Percentiles rank a stretch among this genome's conserved stretches.
Evolutionary conservation across 2,888 invertebrate genomes (phyloP).

Genomic region (Drosophila pseudotakahashii): DNA sequence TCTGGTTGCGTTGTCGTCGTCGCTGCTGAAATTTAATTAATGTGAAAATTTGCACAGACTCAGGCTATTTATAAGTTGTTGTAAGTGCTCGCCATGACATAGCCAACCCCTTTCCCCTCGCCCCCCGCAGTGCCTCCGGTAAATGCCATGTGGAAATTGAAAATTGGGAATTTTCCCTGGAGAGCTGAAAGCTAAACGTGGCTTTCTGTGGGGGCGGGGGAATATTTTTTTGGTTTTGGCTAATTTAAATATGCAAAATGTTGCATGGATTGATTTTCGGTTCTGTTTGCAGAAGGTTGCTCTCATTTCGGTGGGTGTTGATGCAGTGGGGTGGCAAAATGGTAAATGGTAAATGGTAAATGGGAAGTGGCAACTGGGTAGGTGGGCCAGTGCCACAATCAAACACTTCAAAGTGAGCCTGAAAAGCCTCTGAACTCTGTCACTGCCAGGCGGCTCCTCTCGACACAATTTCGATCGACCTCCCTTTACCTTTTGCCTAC

Average conservation of each 20-base stretch:
- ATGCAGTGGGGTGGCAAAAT: slow-evolving; percentile 2
- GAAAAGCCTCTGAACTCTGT: slow-evolving; percentile 44
- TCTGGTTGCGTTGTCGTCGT: slow-evolving; percentile 52
- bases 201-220: slow-evolving; percentile 10
- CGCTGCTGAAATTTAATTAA: slow-evolving; percentile 80
- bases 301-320: slow-evolving; percentile 18
- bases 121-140: not conserved
- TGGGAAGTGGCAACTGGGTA: slow-evolving; percentile 14
- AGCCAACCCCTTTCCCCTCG: slow-evolving; percentile 13
- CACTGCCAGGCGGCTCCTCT: slow-evolving; percentile 44
- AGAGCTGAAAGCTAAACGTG: slow-evolving; percentile 48
- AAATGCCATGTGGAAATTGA: slow-evolving; percentile 59
- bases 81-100: slow-evolving; percentile 69
- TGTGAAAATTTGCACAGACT: slow-evolving; percentile 82
- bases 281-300: slow-evolving; percentile 34
- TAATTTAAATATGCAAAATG: slow-evolving; percentile 25
- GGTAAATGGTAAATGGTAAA: not conserved
- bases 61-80: slow-evolving; percentile 79
- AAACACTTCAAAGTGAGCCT: slow-evolving; percentile 50
- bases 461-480: slow-evolving; percentile 34
- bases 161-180: slow-evolving; percentile 49
- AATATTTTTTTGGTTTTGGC: slow-evolving; percentile 48
- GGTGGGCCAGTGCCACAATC: slow-evolving; percentile 34
- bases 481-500: not conserved
- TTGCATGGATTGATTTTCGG: slow-evolving; percentile 27